These are phyloP conservation scores for Turritopsis rubra DNA, from an alignment of 30 jellyfish, hydroid and myxozoan species.

Conservation along the genomic window DNA sequence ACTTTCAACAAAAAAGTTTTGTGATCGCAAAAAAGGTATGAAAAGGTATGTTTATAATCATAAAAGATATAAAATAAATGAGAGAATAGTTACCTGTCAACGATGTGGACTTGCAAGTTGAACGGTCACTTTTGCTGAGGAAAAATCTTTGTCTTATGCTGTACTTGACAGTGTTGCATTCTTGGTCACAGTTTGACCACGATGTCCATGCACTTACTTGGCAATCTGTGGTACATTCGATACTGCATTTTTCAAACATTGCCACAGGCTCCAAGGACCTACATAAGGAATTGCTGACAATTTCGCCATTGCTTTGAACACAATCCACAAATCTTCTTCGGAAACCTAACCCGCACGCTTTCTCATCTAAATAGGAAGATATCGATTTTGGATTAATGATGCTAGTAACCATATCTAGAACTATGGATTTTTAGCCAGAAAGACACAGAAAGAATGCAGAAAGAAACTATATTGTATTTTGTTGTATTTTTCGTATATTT, in stretches of 20 bases:
- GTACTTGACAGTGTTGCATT: conserved; percentile 9
- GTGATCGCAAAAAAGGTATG: too few relatives aligned
- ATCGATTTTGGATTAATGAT: too few relatives aligned
- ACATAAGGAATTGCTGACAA: neutral
- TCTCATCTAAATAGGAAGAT: neutral
- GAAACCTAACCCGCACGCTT: neutral
- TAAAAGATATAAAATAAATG: neutral
- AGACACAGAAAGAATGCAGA: too few relatives aligned
- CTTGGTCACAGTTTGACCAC: conserved; percentile 8
- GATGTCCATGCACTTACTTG: neutral
- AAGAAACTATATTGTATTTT: too few relatives aligned
- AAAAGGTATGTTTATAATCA: too few relatives aligned
- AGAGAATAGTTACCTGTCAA: neutral
- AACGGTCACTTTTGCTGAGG: neutral
- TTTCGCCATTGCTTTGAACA: neutral
- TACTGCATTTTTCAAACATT: neutral
- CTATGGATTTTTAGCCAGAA: too few relatives aligned
- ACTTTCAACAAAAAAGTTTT: too few relatives aligned
- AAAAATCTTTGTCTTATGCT: neutral
- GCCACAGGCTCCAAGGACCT: neutral
- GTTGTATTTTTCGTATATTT: too few relatives aligned
- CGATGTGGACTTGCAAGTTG: neutral
- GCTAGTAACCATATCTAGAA: too few relatives aligned
- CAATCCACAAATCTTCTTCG: neutral
- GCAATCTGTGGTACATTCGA: neutral